Evolutionary conservation across 2,113 vertebrate species (phyloP), one percentile per base, ranked within the genome.

Genomic region (Panurus biarmicus): DNA sequence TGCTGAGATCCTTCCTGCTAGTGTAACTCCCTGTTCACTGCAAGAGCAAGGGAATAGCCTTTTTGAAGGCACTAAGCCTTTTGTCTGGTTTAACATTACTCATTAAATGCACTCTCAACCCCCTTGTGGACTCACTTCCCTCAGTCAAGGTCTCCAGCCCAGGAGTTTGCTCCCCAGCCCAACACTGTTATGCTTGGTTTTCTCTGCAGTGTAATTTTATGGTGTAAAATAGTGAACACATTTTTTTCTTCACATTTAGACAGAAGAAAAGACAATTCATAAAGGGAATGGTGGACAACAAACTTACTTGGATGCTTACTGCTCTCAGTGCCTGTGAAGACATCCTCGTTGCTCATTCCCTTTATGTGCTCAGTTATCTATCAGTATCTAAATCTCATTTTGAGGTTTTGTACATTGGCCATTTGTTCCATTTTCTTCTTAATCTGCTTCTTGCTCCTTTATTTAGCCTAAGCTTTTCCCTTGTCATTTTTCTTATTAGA

Each of bases 1-100:
- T 1, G 1, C 2, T 4, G 21, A 61, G 64, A 65, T 10, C 9
- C 26, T 26, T 64, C 58, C 62, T 4, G 0, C 40, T 24, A 23
- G 31, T 10, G 22, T 31, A 60, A 71, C 21, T 64, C 42, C 25
- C 5, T 61, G 42, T 67, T 70, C 9, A 12, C 44, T 74, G 56
- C 2, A 12, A 47, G 51, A 73, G 36, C n/a, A 28, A 53, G 56
- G 47, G 51, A 45, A 57, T 3, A 25, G 45, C 8, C 54, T 54
- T 60, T 76, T 11, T 22, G 60, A 73, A 89, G 47, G 65, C 35
- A 15, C 14, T n/a, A 64, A 84, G 19, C 65, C 69, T 92, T 95
- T 35, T 9, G 8, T 23, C 11, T 74, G n/a, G 7, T 31, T 80
- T 81, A 54, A 31, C 12, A 22, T 31, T 40, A 74, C 12, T 29